Evolutionary conservation across 2,888 invertebrate species (phyloP).

Genomic region (Yponomeuta plumbellus): DNA sequence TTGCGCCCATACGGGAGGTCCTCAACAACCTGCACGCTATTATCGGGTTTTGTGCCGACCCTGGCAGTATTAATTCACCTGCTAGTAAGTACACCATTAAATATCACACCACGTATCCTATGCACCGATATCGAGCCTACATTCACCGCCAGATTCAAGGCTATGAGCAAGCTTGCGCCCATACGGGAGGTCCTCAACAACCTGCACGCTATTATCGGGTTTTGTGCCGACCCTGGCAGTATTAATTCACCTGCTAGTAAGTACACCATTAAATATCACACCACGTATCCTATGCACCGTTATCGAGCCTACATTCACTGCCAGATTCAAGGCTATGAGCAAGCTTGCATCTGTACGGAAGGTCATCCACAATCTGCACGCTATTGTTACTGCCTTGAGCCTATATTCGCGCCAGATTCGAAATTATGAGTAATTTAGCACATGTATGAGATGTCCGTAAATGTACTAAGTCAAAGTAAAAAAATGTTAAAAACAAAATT

Average conservation of each 20-base stretch:
- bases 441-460: slow-evolving; percentile 88
- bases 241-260: slow-evolving; percentile 92
- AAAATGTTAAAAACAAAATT: too few species aligned
- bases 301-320: too few species aligned
- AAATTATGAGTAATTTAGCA: slow-evolving; percentile 80
- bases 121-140: too few species aligned
- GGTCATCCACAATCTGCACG: slow-evolving; percentile 94
- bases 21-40: slow-evolving; percentile 97
- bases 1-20: slow-evolving; percentile 86
- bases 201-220: slow-evolving; percentile 96
- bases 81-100: slow-evolving; percentile 81
- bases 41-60: slow-evolving; percentile 96
- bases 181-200: slow-evolving; percentile 93
- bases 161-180: slow-evolving; percentile 83
- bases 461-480: too few species aligned
- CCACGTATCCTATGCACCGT: too few species aligned
- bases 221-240: slow-evolving; percentile 93
- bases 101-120: slow-evolving; percentile 9
- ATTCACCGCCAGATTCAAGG: not conserved
- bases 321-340: slow-evolving; percentile 65
- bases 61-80: slow-evolving; percentile 88
- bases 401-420: too few species aligned
- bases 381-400: too few species aligned
- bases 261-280: slow-evolving; percentile 46
- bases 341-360: slow-evolving; percentile 86